Evolutionary conservation across 1,140 invertebrate genomes (phyloP), one percentile per base, ranked within the genome.

Genomic region (Cecropterus lyciades): DNA sequence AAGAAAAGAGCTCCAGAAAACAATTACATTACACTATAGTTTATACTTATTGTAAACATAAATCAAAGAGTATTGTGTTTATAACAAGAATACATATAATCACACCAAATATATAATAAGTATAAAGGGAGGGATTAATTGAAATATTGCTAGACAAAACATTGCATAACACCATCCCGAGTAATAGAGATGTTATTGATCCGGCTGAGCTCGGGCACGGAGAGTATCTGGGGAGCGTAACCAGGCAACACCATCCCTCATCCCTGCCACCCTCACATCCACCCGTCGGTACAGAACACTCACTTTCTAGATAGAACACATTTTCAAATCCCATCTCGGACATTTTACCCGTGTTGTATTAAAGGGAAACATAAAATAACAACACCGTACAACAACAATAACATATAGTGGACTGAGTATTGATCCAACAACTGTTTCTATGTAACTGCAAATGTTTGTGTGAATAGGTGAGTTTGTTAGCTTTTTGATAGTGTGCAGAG

Each of bases 231-330:
- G 71, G 81, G 79, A 84, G 80, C 72, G 89, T 89, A 81, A 77
- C 85, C 84, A 64, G 84, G 88, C 88, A 91, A 91, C 90, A 91
- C 79, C 84, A 79, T 83, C 86, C 82, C 85, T 80, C 82, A 48
- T 65, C 67, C 67, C 68, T 43, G 33, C 59, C 72, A 70, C 79
- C 80, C 77, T 77, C 79, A 70, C 75, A 77, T 59, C 71, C 74
- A 71, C 69, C 64, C 73, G 53, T 69, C 68, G 72, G 73, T 69
- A 79, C 71, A 76, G 49, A 17, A 77, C 79, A 92, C 92, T 93
- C 82, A 93, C 92, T 93, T 75, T 93, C 92, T 53, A 93, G 79
- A 84, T 93, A 93, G 82, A 92, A 93, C 77, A 93, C 89, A 81
- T 91, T 92, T 73, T 93, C 92, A 79, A 92, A 91, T n/a, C 87